A percentile compares a stretch with the other conserved stretches of the same genome.
phyloP scores from a whole-genome alignment of 2,113 vertebrate species.

The Dendrocopos noguchii region DNA sequence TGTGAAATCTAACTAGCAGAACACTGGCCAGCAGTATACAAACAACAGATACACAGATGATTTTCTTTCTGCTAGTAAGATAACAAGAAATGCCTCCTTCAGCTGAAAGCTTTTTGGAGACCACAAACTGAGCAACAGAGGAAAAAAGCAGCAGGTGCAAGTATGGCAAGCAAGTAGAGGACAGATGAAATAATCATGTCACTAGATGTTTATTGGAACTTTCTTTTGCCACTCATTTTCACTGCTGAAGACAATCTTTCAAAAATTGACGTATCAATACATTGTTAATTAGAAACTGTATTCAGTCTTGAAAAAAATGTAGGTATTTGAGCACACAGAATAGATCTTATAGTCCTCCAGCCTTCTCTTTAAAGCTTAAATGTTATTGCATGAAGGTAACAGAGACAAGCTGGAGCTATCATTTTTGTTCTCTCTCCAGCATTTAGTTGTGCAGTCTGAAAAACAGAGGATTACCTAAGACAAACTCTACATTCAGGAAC shows the following conservation, averaged over 20 bases:
- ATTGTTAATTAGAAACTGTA: neutral
- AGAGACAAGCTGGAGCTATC: neutral
- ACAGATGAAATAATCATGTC: neutral
- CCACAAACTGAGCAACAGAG: neutral
- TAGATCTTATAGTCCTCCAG: accelerated
- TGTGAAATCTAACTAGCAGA: neutral
- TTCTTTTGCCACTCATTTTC: neutral
- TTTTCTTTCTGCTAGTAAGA: neutral
- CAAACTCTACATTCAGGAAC: neutral
- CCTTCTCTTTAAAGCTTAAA: neutral
- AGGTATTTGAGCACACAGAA: neutral
- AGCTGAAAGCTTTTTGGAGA: neutral
- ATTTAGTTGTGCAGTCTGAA: neutral
- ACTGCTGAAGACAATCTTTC: neutral
- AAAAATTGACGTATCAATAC: neutral
- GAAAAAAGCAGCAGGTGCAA: neutral
- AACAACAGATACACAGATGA: neutral
- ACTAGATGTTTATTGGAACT: neutral
- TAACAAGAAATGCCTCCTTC: neutral
- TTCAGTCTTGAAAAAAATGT: accelerated
- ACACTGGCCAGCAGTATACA: neutral
- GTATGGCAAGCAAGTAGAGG: neutral
- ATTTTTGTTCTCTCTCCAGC: neutral
- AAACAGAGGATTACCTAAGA: neutral
- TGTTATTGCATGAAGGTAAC: neutral